Evolutionary conservation across 2,888 invertebrate species (phyloP).

Genomic region (Oscheius onirici): DNA sequence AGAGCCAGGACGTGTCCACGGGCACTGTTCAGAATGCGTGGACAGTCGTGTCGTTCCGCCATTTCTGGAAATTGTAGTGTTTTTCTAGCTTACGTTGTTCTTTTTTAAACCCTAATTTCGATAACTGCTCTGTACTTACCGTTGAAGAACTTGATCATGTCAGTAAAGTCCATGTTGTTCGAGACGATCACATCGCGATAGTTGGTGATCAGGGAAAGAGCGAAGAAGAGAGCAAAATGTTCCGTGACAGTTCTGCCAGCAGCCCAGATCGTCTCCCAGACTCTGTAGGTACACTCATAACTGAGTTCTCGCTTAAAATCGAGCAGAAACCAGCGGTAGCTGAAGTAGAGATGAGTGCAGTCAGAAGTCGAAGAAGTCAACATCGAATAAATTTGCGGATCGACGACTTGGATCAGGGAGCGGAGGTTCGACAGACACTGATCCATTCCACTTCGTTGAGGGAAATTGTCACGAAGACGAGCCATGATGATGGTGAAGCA

Average conservation of each 20-base stretch:
- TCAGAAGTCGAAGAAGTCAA: slow-evolving; percentile 88
- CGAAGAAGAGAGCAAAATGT: slow-evolving; percentile 91
- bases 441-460: slow-evolving; percentile 91
- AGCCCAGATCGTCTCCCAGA: slow-evolving; percentile 97
- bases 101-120: background rate
- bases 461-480: slow-evolving; percentile 89
- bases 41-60: slow-evolving; percentile 92
- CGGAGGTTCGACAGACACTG: slow-evolving; percentile 94
- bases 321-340: slow-evolving; percentile 94
- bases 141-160: slow-evolving; percentile 97
- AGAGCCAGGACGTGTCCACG: slow-evolving; percentile 87
- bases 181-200: slow-evolving; percentile 90
- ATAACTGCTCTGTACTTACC: slow-evolving; percentile 76
- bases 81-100: background rate
- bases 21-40: slow-evolving; percentile 83
- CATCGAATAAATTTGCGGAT: slow-evolving; percentile 54
- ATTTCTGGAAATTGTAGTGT: slow-evolving; percentile 80
- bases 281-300: slow-evolving; percentile 89
- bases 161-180: slow-evolving; percentile 96
- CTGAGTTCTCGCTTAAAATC: slow-evolving; percentile 93
- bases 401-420: slow-evolving; percentile 74
- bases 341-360: slow-evolving; percentile 96
- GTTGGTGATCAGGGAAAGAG: slow-evolving; percentile 88
- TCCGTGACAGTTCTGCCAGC: slow-evolving; percentile 85
- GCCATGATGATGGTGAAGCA: slow-evolving; percentile 91